Evolutionary conservation across 2,888 invertebrate genomes (phyloP).

Genomic region (Meliscaeva auricollis): DNA sequence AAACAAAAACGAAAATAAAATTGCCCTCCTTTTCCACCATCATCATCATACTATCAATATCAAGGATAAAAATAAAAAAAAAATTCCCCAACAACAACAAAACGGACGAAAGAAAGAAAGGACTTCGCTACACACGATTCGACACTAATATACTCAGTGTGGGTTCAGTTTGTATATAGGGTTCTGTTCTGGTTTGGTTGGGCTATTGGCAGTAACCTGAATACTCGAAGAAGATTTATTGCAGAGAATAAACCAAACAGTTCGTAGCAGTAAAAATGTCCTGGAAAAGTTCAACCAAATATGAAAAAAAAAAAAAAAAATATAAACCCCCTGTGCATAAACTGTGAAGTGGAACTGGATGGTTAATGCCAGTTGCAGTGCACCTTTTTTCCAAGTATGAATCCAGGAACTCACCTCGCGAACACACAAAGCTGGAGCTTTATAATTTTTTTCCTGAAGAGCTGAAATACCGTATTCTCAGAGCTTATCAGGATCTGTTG

Average conservation of each 20-base stretch:
- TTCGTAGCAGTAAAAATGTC: constrained; percentile 26
- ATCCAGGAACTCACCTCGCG: not conserved
- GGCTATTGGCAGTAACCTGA: constrained; percentile 42
- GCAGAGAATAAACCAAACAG: constrained; percentile 39
- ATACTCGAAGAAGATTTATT: constrained; percentile 68
- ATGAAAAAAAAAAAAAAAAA: constrained; percentile 26
- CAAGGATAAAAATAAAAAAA: constrained; percentile 18
- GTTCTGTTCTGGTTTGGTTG: too few relatives aligned
- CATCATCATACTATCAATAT: not conserved
- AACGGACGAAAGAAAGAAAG: not conserved
- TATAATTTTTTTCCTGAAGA: not conserved
- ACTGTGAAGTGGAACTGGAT: constrained; percentile 28
- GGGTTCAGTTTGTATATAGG: constrained; percentile 7
- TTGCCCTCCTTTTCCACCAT: constrained; percentile 26
- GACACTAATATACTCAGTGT: constrained; percentile 60
- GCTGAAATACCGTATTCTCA: not conserved
- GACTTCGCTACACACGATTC: constrained; percentile 19
- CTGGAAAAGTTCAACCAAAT: constrained; percentile 56
- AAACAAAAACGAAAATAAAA: constrained; percentile 63
- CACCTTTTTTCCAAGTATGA: not conserved
- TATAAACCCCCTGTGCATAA: constrained; percentile 14
- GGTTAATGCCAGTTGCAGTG: constrained; percentile 3
- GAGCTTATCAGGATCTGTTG: too few relatives aligned
- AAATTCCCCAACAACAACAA: not conserved
- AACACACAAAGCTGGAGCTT: not conserved